Base-by-base conservation (phyloP, 2,888 invertebrate species). In the Rhabditoides inermis region DNA sequence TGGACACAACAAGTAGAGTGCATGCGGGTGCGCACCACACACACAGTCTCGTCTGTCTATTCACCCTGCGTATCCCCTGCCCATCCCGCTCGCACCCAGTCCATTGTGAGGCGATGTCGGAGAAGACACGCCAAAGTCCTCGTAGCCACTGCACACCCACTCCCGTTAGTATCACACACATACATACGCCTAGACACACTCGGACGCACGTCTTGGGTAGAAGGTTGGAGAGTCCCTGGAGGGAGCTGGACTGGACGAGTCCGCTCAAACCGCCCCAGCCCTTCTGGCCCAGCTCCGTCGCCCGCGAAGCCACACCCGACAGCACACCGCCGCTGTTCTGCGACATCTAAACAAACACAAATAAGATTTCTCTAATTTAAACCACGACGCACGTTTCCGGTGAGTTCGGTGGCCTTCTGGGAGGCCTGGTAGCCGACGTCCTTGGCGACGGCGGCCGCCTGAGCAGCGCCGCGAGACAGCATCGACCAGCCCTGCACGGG, bases 171-270 rank as follows among this genome's bases (percentile, higher is more conserved):
- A n/a, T n/a, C n/a, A n/a, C n/a, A n/a, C n/a, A n/a, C n/a, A n/a
- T n/a, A n/a, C n/a, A n/a, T n/a, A n/a, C n/a, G n/a, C n/a, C n/a
- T n/a, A n/a, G n/a, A n/a, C n/a, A n/a, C n/a, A n/a, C n/a, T n/a
- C n/a, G n/a, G 7, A 27, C 49, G 44, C 23, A 61, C 61, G 44
- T 57, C 51, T 63, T 64, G 22, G 47, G 44, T 10, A 60, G 53
- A 30, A 56, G 48, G 27, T 39, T 44, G 7, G 54, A 49, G 37
- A 74, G 65, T 6, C 68, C 72, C 46, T 73, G 72, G 15, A 73
- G 55, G 7, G 73, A 73, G 15, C 75, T 65, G n/a, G 72, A 73
- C 46, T 75, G 73, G 26, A 74, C 74, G 45, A 75, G 70, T n/a
- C 51, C 52, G 1, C 62, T 64, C n/a, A 72, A 23, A 1, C 71